phyloP scores from a whole-genome alignment of 2,888 invertebrate species.

The Piscicola geometra region DNA sequence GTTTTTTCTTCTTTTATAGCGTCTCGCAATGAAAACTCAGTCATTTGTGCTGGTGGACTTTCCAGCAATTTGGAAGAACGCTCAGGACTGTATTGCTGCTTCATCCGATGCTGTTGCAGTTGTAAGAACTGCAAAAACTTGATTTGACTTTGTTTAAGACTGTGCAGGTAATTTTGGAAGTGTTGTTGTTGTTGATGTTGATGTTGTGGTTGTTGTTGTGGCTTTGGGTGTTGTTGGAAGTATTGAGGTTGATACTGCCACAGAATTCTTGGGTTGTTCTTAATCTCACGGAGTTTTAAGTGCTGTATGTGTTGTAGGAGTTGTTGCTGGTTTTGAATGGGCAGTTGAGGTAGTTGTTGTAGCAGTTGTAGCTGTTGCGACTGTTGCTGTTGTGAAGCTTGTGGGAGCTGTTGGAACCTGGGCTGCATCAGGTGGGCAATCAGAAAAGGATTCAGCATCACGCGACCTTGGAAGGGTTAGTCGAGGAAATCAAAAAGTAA shows the following conservation, averaged over 20 bases:
- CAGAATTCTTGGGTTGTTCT: too few relatives aligned
- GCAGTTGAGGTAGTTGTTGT: too few relatives aligned
- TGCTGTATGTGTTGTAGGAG: neutral
- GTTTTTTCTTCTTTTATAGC: too few relatives aligned
- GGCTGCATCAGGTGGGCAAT: neutral
- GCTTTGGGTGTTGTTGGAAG: neutral
- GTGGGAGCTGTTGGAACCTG: neutral
- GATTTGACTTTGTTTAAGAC: neutral
- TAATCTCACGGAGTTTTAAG: too few relatives aligned
- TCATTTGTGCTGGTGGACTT: too few relatives aligned
- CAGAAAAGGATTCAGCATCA: neutral
- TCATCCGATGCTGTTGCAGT: neutral
- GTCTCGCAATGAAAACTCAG: too few relatives aligned
- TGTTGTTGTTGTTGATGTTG: neutral
- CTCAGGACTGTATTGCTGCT: too few relatives aligned
- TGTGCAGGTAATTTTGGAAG: neutral
- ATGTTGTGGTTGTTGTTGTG: neutral
- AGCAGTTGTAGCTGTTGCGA: too few relatives aligned
- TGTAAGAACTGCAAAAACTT: constrained; percentile 6
- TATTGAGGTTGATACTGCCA: neutral
- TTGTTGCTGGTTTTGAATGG: too few relatives aligned
- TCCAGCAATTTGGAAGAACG: too few relatives aligned
- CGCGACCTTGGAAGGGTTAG: neutral
- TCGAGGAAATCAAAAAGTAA: too few relatives aligned
- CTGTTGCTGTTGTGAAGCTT: too few relatives aligned